These are phyloP conservation scores for Sebastolobus alascanus DNA, from an alignment of 2,797 vertebrate genomes.

Conservation along the genomic window DNA sequence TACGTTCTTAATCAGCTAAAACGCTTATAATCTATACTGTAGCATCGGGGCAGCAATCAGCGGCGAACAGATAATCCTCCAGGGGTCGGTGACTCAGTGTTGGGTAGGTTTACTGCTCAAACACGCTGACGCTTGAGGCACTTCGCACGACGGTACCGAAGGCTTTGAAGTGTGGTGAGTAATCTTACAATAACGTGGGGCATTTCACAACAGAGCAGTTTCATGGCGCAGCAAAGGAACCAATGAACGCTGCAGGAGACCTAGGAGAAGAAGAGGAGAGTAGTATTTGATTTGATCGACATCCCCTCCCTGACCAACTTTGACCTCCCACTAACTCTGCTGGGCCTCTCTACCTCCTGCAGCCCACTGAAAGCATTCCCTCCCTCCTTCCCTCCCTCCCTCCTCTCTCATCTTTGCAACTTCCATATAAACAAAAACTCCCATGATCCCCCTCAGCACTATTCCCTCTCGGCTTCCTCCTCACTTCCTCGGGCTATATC, in stretches of 20 bases:
- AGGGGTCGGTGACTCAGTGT: constrained; percentile 20
- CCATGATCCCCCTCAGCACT: constrained; percentile 19
- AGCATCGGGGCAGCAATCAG: constrained; percentile 36
- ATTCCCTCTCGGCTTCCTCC: constrained; percentile 35
- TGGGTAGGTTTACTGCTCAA: constrained; percentile 4
- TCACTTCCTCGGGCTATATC: constrained; percentile 39
- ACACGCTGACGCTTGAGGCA: constrained; percentile 34
- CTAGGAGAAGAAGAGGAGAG: constrained; percentile 9
- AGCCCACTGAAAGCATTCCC: constrained; percentile 34
- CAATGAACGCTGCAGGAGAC: constrained; percentile 50
- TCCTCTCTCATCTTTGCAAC: constrained; percentile 33
- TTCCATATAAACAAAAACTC: constrained; percentile 43
- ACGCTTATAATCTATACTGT: constrained; percentile 26
- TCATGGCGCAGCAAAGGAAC: constrained; percentile 39
- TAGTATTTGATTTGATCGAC: constrained; percentile 50
- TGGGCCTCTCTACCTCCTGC: constrained; percentile 56
- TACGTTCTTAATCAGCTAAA: constrained; percentile 46
- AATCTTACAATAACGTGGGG: constrained; percentile 74
- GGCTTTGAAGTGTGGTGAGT: constrained; percentile 75
- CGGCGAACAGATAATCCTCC: constrained; percentile 24
- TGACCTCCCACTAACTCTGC: constrained; percentile 65
- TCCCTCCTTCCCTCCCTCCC: too few species aligned
- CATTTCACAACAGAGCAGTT: constrained; percentile 74
- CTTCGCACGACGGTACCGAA: constrained; percentile 48
- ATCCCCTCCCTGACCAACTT: constrained; percentile 52